A percentile compares a stretch with the other conserved stretches of the same genome.
phyloP scores from a whole-genome alignment of 2,888 invertebrate species.

The Globia sparganii region DNA sequence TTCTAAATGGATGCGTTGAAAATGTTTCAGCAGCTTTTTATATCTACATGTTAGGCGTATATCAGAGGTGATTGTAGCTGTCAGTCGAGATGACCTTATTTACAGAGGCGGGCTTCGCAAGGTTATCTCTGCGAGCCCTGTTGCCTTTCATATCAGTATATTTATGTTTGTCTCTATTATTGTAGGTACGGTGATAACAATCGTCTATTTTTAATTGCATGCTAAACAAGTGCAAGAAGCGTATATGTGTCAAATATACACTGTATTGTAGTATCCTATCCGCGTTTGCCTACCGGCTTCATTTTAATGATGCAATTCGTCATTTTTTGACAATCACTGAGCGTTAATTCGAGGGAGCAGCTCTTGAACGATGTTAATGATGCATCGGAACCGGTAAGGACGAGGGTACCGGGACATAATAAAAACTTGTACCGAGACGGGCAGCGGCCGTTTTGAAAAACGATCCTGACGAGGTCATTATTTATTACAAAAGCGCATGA shows the following conservation, averaged over 20 bases:
- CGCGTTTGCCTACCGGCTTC: slow-evolving; percentile 48
- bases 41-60: slow-evolving; percentile 44
- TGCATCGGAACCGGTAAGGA: slow-evolving; percentile 81
- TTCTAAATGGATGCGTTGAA: slow-evolving; percentile 19
- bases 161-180: slow-evolving; percentile 64
- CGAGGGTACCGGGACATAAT: slow-evolving; percentile 71
- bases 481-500: slow-evolving; percentile 84
- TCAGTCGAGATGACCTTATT: slow-evolving; percentile 79
- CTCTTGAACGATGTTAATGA: slow-evolving; percentile 80
- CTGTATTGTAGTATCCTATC: slow-evolving; percentile 6
- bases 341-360: slow-evolving; percentile 75
- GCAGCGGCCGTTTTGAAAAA: slow-evolving; percentile 78
- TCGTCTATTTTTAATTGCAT: slow-evolving; percentile 35
- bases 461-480: slow-evolving; percentile 79
- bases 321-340: slow-evolving; percentile 78
- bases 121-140: slow-evolving; percentile 80
- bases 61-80: slow-evolving; percentile 71
- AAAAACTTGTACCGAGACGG: slow-evolving; percentile 79
- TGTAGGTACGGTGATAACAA: slow-evolving; percentile 22
- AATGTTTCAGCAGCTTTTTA: slow-evolving; percentile 41
- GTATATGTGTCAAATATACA: background rate
- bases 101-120: slow-evolving; percentile 76
- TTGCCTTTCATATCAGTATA: slow-evolving; percentile 74
- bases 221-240: slow-evolving; percentile 26
- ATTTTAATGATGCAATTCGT: slow-evolving; percentile 75